These are phyloP conservation scores for Xenopus laevis DNA, from an alignment of 2,113 vertebrate genomes.

Conservation along the genomic window DNA sequence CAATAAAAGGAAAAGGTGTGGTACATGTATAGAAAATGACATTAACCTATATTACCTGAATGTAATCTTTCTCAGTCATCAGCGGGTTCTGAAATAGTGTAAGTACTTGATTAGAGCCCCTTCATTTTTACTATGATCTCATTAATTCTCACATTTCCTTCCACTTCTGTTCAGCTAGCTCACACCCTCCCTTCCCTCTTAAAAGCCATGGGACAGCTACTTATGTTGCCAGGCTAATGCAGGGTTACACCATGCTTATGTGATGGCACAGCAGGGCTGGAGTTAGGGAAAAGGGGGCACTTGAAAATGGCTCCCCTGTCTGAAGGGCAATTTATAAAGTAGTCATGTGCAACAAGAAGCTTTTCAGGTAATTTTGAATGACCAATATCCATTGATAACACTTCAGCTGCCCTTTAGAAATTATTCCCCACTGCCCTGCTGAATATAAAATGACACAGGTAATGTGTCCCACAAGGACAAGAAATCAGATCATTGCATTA, in stretches of 20 bases:
- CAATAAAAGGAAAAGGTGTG: not conserved
- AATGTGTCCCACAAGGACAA: too few relatives aligned
- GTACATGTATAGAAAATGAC: not conserved
- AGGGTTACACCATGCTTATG: conserved; percentile 65
- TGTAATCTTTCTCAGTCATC: not conserved
- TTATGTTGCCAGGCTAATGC: conserved; percentile 54
- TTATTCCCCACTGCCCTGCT: too few relatives aligned
- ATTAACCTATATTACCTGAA: not conserved
- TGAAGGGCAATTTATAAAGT: too few relatives aligned
- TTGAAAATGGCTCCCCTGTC: too few relatives aligned
- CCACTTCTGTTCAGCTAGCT: conserved; percentile 16
- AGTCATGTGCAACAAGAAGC: too few relatives aligned
- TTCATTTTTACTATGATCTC: not conserved
- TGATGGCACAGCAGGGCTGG: conserved; percentile 46
- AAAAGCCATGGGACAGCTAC: conserved; percentile 57
- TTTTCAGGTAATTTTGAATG: too few relatives aligned
- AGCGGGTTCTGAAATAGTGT: not conserved
- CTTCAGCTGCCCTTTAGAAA: too few relatives aligned
- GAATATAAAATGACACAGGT: too few relatives aligned
- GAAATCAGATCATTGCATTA: too few relatives aligned
- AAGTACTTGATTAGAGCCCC: not conserved
- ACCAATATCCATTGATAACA: too few relatives aligned
- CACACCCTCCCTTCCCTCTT: conserved; percentile 45
- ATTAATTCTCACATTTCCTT: conserved; percentile 8
- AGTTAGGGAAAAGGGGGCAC: too few relatives aligned